A percentile compares a stretch with the other conserved stretches of the same genome.
These are phyloP conservation scores for Sakesphorus luctuosus DNA, from an alignment of 2,113 vertebrate genomes.

Conservation along the genomic window DNA sequence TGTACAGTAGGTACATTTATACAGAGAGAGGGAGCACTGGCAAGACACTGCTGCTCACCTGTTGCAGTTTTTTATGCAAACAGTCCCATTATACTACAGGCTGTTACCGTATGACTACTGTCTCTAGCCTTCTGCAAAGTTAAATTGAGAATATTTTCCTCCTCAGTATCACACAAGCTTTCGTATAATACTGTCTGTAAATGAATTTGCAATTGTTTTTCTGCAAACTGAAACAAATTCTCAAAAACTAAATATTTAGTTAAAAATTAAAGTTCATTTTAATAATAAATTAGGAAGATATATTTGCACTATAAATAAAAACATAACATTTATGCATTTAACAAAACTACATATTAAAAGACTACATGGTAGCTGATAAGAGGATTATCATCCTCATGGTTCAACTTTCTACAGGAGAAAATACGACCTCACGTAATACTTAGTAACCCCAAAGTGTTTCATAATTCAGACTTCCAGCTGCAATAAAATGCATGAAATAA, in stretches of 20 bases:
- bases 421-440: background rate
- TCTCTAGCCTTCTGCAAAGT: background rate
- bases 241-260: background rate
- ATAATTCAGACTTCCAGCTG: background rate
- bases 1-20: background rate
- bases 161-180: background rate
- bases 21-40: background rate
- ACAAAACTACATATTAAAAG: background rate
- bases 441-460: background rate
- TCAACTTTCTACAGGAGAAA: background rate
- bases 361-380: background rate
- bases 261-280: background rate
- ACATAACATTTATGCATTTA: background rate
- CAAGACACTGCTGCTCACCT: background rate
- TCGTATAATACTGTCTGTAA: background rate
- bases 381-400: background rate
- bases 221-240: background rate
- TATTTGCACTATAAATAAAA: background rate
- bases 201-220: background rate
- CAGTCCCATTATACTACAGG: background rate
- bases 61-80: background rate
- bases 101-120: background rate
- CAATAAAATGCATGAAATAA: background rate
- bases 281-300: background rate
- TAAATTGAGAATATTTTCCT: background rate